Conservation (phyloP, 2,888 invertebrate species). For the Sisyra nigra region DNA sequence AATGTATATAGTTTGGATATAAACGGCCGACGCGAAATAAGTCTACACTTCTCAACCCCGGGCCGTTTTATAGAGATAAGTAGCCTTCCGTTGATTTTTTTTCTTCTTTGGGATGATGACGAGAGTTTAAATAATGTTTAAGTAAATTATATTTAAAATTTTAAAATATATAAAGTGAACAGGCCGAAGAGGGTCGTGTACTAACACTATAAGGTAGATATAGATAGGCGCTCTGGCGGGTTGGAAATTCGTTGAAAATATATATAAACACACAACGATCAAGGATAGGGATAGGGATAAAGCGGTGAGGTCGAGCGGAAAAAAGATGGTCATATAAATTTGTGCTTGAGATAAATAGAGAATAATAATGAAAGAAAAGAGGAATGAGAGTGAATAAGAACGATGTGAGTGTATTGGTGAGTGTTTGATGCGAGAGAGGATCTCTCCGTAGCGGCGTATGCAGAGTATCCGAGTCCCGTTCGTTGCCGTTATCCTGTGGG, state of each 20-base stretch:
- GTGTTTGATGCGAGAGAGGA: slow-evolving; percentile 1
- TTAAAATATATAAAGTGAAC: too few relatives aligned
- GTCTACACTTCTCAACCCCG: too few relatives aligned
- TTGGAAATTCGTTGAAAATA: neutral
- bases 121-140: neutral
- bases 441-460: neutral
- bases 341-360: slow-evolving; percentile 6
- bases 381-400: neutral
- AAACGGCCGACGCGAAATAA: too few relatives aligned
- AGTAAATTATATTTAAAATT: neutral
- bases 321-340: slow-evolving; percentile 1
- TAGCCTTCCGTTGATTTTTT: too few relatives aligned
- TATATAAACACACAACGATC: neutral
- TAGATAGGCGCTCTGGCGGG: neutral
- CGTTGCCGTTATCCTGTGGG: too few relatives aligned
- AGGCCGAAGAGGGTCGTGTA: neutral
- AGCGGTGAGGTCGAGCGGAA: neutral
- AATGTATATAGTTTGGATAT: too few relatives aligned
- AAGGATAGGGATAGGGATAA: too few relatives aligned
- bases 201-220: neutral
- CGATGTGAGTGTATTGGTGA: too few relatives aligned
- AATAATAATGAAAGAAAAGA: slow-evolving; percentile 5
- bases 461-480: neutral
- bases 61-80: too few relatives aligned
- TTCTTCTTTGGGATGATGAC: neutral